Base-by-base conservation (phyloP, 2,113 vertebrate species). In the Micromys minutus region DNA sequence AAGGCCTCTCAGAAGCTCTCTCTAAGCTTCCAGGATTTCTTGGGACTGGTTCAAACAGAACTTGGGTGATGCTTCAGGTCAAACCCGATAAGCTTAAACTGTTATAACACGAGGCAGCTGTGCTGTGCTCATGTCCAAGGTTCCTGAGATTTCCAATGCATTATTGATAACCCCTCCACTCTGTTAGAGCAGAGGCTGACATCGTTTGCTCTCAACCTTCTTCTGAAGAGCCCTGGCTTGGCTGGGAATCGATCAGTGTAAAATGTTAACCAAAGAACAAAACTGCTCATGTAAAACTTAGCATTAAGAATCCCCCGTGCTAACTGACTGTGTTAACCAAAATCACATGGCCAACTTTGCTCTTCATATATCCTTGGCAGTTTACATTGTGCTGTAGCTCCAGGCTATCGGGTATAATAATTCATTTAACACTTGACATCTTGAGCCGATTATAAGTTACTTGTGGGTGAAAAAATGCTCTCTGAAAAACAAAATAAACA, bases 161-260 rank as follows among this genome's bases (percentile, higher is more conserved):
- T 98, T 98, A 99, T 98, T 98, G 98, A 99, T 98, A 98, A 98
- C 97, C 96, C 98, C 47, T 61, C 86, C 97, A 89, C 95, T 95
- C 94, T 87, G 93, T 97, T 98, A 98, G 98, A 98, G 97, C 97
- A 88, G 96, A 96, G 89, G 55, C 96, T 98, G 98, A 98, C 2
- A 3, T n/a, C 92, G 94, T 97, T 97, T 98, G 97, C 98, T 97
- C 97, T 95, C 87, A 96, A 75, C 91, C 97, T 95, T 97, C 97
- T 98, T 84, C 97, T 97, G 97, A 98, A 98, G 96, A 97, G 91
- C 95, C 94, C 89, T 93, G 96, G 93, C 89, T 97, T 96, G 90
- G 83, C 22, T 91, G 50, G 81, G 72, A 89, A 98, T 98, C 52
- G 15, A 98, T 98, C 89, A 90, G 0, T 9, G 97, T 39, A 63